Conservation (phyloP, 2,113 vertebrate species). For the Ophiodon elongatus region DNA sequence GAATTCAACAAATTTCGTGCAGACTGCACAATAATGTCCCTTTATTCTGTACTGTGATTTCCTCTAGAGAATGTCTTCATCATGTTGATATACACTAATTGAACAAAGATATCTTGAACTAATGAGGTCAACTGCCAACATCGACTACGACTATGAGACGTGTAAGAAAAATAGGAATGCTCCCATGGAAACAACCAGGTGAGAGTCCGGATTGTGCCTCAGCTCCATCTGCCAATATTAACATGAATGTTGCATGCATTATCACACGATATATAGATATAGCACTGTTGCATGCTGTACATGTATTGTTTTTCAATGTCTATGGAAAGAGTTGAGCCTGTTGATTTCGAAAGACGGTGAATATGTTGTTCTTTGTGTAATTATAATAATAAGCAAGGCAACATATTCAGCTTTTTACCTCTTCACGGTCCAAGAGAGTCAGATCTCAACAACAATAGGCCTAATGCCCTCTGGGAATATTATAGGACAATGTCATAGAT, state of each 20-base stretch:
- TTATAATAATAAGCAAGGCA: not conserved
- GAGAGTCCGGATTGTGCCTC: not conserved
- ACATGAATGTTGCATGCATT: slow-evolving; percentile 1
- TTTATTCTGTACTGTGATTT: not conserved
- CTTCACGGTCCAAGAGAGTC: not conserved
- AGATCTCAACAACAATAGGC: not conserved
- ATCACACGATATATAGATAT: not conserved
- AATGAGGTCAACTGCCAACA: not conserved
- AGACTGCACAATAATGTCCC: not conserved
- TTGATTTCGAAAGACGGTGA: not conserved
- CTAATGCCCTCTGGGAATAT: not conserved
- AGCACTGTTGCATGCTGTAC: not conserved
- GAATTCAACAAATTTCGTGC: not conserved
- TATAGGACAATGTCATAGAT: slow-evolving; percentile 3
- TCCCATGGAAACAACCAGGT: slow-evolving; percentile 18
- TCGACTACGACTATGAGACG: not conserved
- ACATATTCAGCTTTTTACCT: not conserved
- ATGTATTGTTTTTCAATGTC: not conserved
- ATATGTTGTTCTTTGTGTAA: not conserved
- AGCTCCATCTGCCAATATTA: not conserved
- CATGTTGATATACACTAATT: not conserved
- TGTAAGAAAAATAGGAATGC: not conserved
- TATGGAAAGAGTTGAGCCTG: not conserved
- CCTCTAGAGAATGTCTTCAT: not conserved
- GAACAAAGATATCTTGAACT: not conserved